Percentiles rank a stretch among this genome's conserved stretches.
These are phyloP conservation scores for Microtus ochrogaster DNA, from an alignment of 2,113 vertebrate genomes.

Conservation along the genomic window DNA sequence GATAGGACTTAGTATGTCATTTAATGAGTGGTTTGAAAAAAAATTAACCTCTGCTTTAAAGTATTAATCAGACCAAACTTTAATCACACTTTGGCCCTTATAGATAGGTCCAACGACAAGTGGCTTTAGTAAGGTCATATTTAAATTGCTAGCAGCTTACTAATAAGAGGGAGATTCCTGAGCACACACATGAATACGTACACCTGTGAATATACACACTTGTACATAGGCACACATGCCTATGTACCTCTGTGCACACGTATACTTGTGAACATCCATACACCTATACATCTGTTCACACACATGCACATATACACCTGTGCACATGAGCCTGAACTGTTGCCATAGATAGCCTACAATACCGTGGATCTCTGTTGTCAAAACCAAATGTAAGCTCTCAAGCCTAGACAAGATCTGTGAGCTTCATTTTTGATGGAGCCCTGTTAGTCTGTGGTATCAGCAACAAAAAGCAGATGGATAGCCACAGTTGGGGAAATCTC, in stretches of 20 bases:
- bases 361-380: neutral
- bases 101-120: neutral
- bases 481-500: neutral
- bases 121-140: neutral
- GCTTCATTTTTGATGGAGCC: neutral
- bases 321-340: too few relatives aligned
- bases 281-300: neutral
- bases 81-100: neutral
- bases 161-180: neutral
- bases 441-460: neutral
- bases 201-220: neutral
- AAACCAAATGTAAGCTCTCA: neutral
- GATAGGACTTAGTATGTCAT: neutral
- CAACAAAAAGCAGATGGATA: neutral
- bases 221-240: too few relatives aligned
- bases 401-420: neutral
- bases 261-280: neutral
- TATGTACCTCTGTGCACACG: too few relatives aligned
- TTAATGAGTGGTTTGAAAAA: neutral
- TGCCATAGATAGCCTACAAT: accelerated
- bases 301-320: neutral
- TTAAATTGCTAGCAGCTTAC: neutral
- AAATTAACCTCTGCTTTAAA: neutral
- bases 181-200: neutral
- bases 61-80: neutral